phyloP scores from a whole-genome alignment of 2,113 vertebrate genomes.

The Pantherophis guttatus region DNA sequence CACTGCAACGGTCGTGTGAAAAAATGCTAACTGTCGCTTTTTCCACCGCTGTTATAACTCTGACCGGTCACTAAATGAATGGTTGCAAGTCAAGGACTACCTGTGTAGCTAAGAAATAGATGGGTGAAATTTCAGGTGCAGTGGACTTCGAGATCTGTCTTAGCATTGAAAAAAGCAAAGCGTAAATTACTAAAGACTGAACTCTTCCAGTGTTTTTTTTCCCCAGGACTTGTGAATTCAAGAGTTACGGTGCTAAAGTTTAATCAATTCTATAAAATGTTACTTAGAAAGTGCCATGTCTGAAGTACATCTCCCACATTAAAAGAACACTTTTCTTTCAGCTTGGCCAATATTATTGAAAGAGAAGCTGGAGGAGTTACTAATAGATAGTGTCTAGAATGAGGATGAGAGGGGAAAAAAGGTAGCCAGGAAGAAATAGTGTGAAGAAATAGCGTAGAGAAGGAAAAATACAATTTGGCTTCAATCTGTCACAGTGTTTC shows the following conservation, averaged over 20 bases:
- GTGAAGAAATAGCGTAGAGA: slow-evolving; percentile 28
- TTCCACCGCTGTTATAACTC: too few relatives aligned
- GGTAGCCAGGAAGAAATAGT: slow-evolving; percentile 22
- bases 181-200: slow-evolving; percentile 62
- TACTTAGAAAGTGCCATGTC: slow-evolving; percentile 73
- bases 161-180: slow-evolving; percentile 60
- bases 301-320: slow-evolving; percentile 76
- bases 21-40: too few relatives aligned
- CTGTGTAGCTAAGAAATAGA: slow-evolving; percentile 32
- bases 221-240: slow-evolving; percentile 71
- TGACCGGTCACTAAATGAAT: too few relatives aligned
- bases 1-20: too few relatives aligned
- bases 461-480: slow-evolving; percentile 44
- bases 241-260: slow-evolving; percentile 78
- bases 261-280: slow-evolving; percentile 80
- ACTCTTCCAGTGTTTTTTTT: slow-evolving; percentile 72
- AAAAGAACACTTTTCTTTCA: slow-evolving; percentile 74
- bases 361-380: slow-evolving; percentile 33
- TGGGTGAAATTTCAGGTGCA: slow-evolving; percentile 52
- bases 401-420: slow-evolving; percentile 26
- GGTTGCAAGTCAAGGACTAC: too few relatives aligned
- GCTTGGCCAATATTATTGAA: slow-evolving; percentile 63
- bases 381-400: slow-evolving; percentile 63
- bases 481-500: neutral
- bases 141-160: slow-evolving; percentile 56